Evolutionary conservation across 1,140 invertebrate species (phyloP).

Genomic region (Orius insidiosus): DNA sequence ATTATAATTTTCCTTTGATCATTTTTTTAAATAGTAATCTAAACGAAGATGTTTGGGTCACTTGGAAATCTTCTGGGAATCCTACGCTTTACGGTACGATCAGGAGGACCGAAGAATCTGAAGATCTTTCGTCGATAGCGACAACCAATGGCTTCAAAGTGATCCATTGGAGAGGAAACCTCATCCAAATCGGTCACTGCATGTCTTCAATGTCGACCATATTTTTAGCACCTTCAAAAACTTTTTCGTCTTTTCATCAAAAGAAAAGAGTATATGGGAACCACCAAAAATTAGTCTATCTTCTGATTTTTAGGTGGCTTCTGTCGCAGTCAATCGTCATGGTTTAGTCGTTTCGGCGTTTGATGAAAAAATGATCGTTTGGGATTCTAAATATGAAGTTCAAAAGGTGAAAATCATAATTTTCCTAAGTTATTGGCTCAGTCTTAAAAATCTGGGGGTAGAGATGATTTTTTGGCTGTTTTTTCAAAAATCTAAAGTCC

Average conservation of each 20-base stretch:
- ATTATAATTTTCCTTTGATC: no score
- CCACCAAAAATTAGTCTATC: not conserved
- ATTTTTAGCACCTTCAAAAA: conserved; percentile 18
- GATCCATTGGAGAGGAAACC: conserved; percentile 12
- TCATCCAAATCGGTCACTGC: conserved; percentile 16
- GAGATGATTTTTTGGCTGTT: not conserved
- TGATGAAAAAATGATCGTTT: conserved; percentile 39
- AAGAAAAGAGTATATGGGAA: conserved; percentile 15
- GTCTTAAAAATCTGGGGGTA: not conserved
- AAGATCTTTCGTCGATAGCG: not conserved
- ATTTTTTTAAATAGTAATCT: no score
- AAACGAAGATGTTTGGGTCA: no score
- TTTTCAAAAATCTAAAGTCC: not conserved
- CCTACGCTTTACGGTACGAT: no score
- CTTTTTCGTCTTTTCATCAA: conserved; percentile 15
- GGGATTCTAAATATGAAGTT: conserved; percentile 39
- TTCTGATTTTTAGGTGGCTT: conserved; percentile 14
- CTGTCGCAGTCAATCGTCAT: conserved; percentile 34
- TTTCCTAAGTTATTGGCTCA: not conserved
- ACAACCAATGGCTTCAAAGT: conserved; percentile 19
- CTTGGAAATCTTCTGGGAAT: no score
- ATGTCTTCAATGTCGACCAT: conserved; percentile 9
- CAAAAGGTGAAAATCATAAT: conserved; percentile 26
- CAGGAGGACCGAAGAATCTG: no score
- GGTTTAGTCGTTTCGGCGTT: conserved; percentile 41